These are phyloP conservation scores for Tupiocoris notatus DNA, from an alignment of 2,888 invertebrate species.

Conservation along the genomic window DNA sequence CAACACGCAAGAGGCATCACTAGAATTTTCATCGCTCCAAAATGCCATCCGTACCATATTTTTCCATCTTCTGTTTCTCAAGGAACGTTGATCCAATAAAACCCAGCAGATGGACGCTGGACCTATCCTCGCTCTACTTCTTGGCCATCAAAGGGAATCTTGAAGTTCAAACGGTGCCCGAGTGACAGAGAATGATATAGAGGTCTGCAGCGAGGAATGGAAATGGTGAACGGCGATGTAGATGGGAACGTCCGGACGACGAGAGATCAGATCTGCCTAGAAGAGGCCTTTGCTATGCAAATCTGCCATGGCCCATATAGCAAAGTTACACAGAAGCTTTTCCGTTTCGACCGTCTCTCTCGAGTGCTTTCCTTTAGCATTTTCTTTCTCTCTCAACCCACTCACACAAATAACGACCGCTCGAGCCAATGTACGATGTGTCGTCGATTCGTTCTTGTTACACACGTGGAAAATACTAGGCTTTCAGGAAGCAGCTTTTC, in stretches of 20 bases:
- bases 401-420: too few species aligned
- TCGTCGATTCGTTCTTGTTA: too few species aligned
- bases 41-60: too few species aligned
- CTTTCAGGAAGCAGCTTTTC: too few species aligned
- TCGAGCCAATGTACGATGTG: too few species aligned
- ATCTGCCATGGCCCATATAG: constrained; percentile 4
- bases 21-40: too few species aligned
- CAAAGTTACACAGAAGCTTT: not conserved
- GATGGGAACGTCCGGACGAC: not conserved
- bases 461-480: too few species aligned
- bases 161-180: not conserved
- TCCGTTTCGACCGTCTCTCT: too few species aligned
- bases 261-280: constrained; percentile 19
- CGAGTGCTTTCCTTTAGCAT: too few species aligned
- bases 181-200: not conserved
- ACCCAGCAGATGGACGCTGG: not conserved
- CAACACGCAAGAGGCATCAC: too few species aligned
- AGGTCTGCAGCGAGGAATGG: not conserved
- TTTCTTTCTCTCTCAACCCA: too few species aligned
- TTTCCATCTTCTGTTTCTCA: too few species aligned
- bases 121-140: not conserved
- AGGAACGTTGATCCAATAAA: not conserved
- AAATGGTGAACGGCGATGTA: not conserved
- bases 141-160: not conserved
- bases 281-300: constrained; percentile 34